phyloP scores from a whole-genome alignment of 2,797 vertebrate species.

The Hipposideros larvatus region DNA sequence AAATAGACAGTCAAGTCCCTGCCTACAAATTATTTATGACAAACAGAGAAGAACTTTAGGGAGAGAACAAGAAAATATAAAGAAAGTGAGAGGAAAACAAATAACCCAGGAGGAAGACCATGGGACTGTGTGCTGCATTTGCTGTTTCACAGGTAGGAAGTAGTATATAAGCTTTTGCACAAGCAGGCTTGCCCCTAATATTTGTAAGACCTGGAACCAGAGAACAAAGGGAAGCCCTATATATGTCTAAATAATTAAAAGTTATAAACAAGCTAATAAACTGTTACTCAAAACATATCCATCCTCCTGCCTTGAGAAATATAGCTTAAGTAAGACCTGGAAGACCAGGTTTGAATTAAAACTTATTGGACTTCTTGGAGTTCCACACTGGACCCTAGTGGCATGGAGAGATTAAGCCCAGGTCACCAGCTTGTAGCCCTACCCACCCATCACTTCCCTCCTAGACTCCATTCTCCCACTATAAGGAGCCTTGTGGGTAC shows the following conservation, averaged over 20 bases:
- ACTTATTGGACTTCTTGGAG: slow-evolving; percentile 6
- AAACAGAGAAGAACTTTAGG: slow-evolving; percentile 7
- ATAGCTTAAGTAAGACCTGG: neutral
- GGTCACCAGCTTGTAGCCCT: neutral
- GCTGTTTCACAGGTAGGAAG: neutral
- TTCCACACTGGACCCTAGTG: neutral
- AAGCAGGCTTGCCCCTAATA: neutral
- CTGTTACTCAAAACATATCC: neutral
- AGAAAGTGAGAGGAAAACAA: slow-evolving; percentile 55
- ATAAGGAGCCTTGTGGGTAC: neutral
- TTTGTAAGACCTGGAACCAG: slow-evolving; percentile 10
- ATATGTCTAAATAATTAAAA: neutral
- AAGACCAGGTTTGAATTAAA: slow-evolving; percentile 4
- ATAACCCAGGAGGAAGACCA: neutral
- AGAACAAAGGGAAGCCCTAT: slow-evolving; percentile 21
- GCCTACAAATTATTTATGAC: slow-evolving; percentile 29
- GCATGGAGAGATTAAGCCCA: neutral
- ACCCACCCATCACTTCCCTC: neutral
- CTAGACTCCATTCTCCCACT: neutral
- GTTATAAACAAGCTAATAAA: neutral
- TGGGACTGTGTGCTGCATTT: neutral
- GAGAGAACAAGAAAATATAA: slow-evolving; percentile 60
- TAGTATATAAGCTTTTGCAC: neutral
- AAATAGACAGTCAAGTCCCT: slow-evolving; percentile 35
- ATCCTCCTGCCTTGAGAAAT: slow-evolving; percentile 36